phyloP scores from a whole-genome alignment of 1,140 invertebrate species.

The Ceratina australensis region DNA sequence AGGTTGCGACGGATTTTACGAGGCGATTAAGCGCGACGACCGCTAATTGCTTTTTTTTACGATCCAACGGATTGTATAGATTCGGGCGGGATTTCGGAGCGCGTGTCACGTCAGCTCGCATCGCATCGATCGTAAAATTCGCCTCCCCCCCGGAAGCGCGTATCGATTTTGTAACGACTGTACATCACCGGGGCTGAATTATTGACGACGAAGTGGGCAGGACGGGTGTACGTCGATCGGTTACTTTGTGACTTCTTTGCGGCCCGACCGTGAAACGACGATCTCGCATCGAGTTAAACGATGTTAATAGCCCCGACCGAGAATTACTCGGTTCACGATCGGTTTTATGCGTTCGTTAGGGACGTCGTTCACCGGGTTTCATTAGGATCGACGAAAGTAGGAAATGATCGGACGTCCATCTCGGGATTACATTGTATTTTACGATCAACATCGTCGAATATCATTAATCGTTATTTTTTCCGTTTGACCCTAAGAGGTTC shows the following conservation, averaged over 20 bases:
- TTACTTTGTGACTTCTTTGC: conserved; percentile 16
- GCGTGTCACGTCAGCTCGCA: conserved; percentile 33
- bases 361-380: conserved; percentile 18
- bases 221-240: neutral
- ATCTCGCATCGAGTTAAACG: neutral
- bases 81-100: conserved; percentile 22
- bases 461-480: conserved; percentile 10
- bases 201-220: conserved; percentile 26
- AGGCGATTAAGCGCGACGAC: conserved; percentile 65
- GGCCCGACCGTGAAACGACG: neutral
- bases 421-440: conserved; percentile 37
- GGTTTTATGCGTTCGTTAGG: conserved; percentile 33
- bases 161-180: neutral
- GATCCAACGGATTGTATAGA: conserved; percentile 13
- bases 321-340: conserved; percentile 1
- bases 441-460: conserved; percentile 1
- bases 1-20: conserved; percentile 61
- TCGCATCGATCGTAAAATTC: conserved; percentile 41
- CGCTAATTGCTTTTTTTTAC: conserved; percentile 71
- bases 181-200: conserved; percentile 19
- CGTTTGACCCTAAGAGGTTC: neutral
- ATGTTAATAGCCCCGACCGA: conserved; percentile 15
- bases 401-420: neutral
- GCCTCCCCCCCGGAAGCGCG: conserved; percentile 41
- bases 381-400: conserved; percentile 14